Base-by-base conservation (phyloP, 1,140 invertebrate species). In the Bombyx mandarina region DNA sequence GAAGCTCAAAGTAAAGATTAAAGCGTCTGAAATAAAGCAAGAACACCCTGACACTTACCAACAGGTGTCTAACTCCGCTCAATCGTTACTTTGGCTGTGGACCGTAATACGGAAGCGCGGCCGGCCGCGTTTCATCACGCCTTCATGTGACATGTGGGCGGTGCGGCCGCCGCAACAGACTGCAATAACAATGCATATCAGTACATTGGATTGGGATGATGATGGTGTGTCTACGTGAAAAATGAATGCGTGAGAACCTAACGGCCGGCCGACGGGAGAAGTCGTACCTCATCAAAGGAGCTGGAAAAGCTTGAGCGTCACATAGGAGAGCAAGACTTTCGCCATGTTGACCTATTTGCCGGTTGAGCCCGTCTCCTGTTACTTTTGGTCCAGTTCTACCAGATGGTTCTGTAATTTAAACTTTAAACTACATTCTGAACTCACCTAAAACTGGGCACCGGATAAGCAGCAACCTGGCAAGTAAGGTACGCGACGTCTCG, bases 401-500 rank as follows among this genome's bases (percentile, higher is more conserved):
- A 46, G 90, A 90, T 22, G 91, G 90, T 71, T 91, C 91, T 91
- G 88, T 71, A 89, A 89, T 73, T 67, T 57, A 80, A 65, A 77
- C 72, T 67, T 72, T 66, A 73, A 60, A 62, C 58, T 68, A 50
- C 65, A 64, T 47, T 65, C 52, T 74, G 70, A 71, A 71, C 82
- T 86, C 88, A 93, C 93, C 92, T 92, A 88, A 90, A 93, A 66
- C 90, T 75, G 66, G 93, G 92, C 65, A 90, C 90, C 64, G 92
- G 92, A 82, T 90, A 92, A 69, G 91, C 91, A 68, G 90, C 90
- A 55, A 92, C 90, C 81, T 92, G 91, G 80, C 92, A 93, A 67
- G 89, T 90, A 77, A 93, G 88, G 71, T 92, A 93, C 68, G 90
- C 89, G 61, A 82, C 79, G 63, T 83, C 82, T 52, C 81, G 85